Evolutionary conservation across 2,888 invertebrate genomes (phyloP).

Genomic region (Coecobrya sp.): DNA sequence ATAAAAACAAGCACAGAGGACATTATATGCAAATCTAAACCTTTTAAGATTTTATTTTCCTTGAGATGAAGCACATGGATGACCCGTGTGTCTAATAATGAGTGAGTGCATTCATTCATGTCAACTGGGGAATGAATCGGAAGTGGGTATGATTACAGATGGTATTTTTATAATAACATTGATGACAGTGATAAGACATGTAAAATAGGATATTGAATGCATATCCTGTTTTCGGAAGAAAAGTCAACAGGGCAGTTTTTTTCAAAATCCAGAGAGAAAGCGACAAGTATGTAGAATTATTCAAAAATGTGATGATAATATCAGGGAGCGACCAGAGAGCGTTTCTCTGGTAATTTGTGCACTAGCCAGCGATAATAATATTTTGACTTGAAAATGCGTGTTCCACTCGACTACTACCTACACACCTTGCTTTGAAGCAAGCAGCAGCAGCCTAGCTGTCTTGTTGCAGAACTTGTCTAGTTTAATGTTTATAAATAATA

Average conservation of each 20-base stretch:
- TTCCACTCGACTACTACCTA: not conserved
- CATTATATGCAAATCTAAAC: not conserved
- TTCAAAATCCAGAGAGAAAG: conserved; percentile 14
- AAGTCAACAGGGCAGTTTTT: not conserved
- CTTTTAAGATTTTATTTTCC: not conserved
- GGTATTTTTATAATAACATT: not conserved
- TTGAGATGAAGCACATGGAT: not conserved
- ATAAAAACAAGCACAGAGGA: not conserved
- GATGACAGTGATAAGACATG: not conserved
- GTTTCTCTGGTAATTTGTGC: no score
- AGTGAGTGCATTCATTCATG: not conserved
- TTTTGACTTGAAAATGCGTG: not conserved
- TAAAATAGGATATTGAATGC: not conserved
- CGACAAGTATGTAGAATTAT: not conserved
- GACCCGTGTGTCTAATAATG: not conserved
- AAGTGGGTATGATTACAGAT: not conserved
- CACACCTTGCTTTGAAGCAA: not conserved
- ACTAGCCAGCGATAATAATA: not conserved
- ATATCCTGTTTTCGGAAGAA: not conserved
- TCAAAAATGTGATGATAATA: not conserved
- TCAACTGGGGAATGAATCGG: not conserved
- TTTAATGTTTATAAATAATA: conserved; percentile 46
- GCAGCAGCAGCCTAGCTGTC: not conserved
- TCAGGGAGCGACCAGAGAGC: not conserved
- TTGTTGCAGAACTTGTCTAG: conserved; percentile 4